Percentiles rank a stretch among this genome's conserved stretches.
These are phyloP conservation scores for Probaryconus sp. DNA, from an alignment of 1,140 invertebrate species.

Conservation along the genomic window DNA sequence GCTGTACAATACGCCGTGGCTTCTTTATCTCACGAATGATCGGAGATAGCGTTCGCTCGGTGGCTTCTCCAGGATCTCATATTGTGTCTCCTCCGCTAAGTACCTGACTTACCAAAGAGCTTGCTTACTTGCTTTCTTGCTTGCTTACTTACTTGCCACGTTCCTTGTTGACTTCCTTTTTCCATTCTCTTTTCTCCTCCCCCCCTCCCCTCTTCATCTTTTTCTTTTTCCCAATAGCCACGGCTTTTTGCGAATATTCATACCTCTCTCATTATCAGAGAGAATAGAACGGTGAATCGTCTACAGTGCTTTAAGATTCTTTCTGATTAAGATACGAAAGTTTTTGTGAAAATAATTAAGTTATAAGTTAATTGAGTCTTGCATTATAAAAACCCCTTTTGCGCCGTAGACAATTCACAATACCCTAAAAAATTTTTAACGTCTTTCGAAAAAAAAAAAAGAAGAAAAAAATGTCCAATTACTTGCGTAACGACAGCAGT, in stretches of 20 bases:
- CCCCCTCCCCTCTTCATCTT: constrained; percentile 24
- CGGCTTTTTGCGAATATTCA: constrained; percentile 33
- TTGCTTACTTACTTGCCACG: constrained; percentile 39
- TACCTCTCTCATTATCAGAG: too few relatives aligned
- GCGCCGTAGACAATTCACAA: too few relatives aligned
- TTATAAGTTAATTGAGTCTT: too few relatives aligned
- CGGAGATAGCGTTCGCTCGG: constrained; percentile 73
- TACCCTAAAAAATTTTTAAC: too few relatives aligned
- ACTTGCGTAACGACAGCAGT: constrained; percentile 48
- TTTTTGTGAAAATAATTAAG: too few relatives aligned
- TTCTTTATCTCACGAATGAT: constrained; percentile 73
- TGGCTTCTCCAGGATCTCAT: constrained; percentile 69
- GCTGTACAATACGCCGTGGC: constrained; percentile 66
- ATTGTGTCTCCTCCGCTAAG: constrained; percentile 72
- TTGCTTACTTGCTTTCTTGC: not conserved
- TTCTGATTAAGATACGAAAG: constrained; percentile 49
- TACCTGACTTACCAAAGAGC: constrained; percentile 58
- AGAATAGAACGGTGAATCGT: too few relatives aligned
- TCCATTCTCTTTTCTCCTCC: constrained; percentile 19
- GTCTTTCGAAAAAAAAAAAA: constrained; percentile 11
- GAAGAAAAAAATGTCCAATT: too few relatives aligned
- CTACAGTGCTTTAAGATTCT: too few relatives aligned
- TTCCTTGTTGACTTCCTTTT: constrained; percentile 51
- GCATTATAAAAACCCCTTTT: too few relatives aligned
- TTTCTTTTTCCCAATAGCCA: constrained; percentile 1